Evolutionary conservation across 2,797 vertebrate species (phyloP), one percentile per base, ranked within the genome.

Genomic region (Xiphophorus birchmanni): DNA sequence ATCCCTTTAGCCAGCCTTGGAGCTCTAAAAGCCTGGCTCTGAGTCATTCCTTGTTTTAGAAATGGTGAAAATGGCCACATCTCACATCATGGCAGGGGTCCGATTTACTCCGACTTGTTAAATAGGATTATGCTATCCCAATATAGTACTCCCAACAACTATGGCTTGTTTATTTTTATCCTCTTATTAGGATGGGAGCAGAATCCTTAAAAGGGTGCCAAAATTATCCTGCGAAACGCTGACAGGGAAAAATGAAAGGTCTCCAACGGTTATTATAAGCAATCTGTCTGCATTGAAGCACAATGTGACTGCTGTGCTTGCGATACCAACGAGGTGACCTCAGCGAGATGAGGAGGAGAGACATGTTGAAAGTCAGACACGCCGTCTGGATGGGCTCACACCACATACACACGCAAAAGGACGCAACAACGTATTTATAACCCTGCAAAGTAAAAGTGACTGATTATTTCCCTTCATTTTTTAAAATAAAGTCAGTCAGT

Each of bases 201-300:
- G 93, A 91, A 94, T 95, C 93, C 87, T 94, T 96, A 95, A 95
- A 72, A 95, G 94, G 93, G 91, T 95, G 95, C 95, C 95, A 96
- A 95, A 96, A 96, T 96, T 96, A 96, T 96, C 95, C 94, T 63
- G 90, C 90, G 93, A 94, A 95, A 90, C 63, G 96, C 96, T 96
- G 96, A 96, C 96, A 92, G 92, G 94, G 95, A 96, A 95, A 95
- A 96, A 96, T 95, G 94, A 96, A 96, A 96, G 95, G 95, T 96
- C 95, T 93, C 95, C 93, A 93, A 95, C 92, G 84, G 95, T 95
- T 96, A 95, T 96, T 96, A 95, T 96, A 95, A 95, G 95, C 95
- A 95, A 96, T 96, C 95, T 96, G 96, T 96, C 95, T 94, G 92
- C 93, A 90, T 93, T 93, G 94, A 92, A 92, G 92, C 93, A 92